Evolutionary conservation across 2,113 vertebrate species (phyloP).

Genomic region (Jacana jacana): DNA sequence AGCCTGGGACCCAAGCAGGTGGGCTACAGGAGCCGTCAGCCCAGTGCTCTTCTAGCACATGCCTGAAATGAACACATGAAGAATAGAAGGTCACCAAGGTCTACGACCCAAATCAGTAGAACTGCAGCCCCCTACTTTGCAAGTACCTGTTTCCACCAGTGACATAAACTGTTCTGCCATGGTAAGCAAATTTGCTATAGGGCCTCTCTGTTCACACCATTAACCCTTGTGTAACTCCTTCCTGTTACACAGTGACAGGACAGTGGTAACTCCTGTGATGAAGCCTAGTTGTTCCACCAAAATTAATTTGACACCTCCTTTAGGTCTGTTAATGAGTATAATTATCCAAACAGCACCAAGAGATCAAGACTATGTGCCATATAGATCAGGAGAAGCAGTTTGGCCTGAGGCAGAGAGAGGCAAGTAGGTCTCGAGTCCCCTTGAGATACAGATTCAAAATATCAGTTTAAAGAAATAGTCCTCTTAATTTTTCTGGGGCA

Average conservation of each 20-base stretch:
- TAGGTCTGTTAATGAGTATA: conserved; percentile 10
- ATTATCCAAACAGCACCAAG: background rate
- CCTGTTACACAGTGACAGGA: background rate
- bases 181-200: background rate
- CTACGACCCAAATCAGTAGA: background rate
- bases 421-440: conserved; percentile 28
- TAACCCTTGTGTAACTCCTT: background rate
- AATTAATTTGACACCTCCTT: background rate
- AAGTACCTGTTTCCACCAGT: accelerated
- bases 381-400: background rate
- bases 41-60: background rate
- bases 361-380: background rate
- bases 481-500: conserved; percentile 9
- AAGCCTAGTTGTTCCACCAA: background rate
- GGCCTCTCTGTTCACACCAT: background rate
- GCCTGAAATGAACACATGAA: background rate
- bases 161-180: accelerated
- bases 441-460: background rate
- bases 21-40: background rate
- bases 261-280: background rate
- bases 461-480: background rate
- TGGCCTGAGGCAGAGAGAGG: background rate
- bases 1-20: background rate
- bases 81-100: background rate
- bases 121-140: background rate